phyloP scores from a whole-genome alignment of 2,888 invertebrate species.

The Choreutis nemorana region DNA sequence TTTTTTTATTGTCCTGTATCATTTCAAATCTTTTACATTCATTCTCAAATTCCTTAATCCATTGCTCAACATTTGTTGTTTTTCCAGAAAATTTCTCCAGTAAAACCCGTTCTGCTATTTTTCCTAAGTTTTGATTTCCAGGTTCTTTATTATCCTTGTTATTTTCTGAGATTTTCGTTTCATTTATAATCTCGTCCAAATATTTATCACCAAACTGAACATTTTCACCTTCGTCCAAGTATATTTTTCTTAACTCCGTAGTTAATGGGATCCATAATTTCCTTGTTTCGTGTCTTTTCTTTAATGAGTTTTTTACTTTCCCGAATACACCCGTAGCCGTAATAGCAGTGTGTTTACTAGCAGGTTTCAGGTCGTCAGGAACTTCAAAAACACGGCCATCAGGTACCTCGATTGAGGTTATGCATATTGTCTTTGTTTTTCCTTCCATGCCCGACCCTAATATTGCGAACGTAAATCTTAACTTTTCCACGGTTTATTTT shows the following conservation, averaged over 20 bases:
- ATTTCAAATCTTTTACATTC: too few species aligned
- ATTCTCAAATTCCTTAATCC: slow-evolving; percentile 8
- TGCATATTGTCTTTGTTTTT: slow-evolving; percentile 13
- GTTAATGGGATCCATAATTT: slow-evolving; percentile 7
- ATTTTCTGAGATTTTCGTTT: slow-evolving; percentile 5
- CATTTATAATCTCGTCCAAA: too few species aligned
- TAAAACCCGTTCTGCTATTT: slow-evolving; percentile 1
- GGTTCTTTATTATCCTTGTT: slow-evolving; percentile 5
- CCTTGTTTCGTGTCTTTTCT: slow-evolving; percentile 7
- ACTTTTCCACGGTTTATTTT: too few species aligned
- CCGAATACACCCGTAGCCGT: slow-evolving; percentile 5
- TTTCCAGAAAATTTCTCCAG: slow-evolving; percentile 9
- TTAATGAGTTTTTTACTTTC: slow-evolving; percentile 4
- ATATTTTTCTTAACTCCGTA: slow-evolving; percentile 4
- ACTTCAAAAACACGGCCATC: slow-evolving; percentile 10
- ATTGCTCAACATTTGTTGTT: slow-evolving; percentile 5
- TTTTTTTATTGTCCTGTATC: slow-evolving; percentile 10
- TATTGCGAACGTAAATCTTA: too few species aligned
- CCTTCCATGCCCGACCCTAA: too few species aligned
- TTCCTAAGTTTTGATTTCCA: slow-evolving; percentile 3
- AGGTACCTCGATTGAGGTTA: slow-evolving; percentile 13
- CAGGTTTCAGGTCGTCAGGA: slow-evolving; percentile 13
- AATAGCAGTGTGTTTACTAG: slow-evolving; percentile 4
- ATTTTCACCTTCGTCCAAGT: slow-evolving; percentile 7
- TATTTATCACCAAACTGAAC: slow-evolving; percentile 7